phyloP scores from a whole-genome alignment of 2,113 vertebrate genomes.

The Toxotes jaculatrix region DNA sequence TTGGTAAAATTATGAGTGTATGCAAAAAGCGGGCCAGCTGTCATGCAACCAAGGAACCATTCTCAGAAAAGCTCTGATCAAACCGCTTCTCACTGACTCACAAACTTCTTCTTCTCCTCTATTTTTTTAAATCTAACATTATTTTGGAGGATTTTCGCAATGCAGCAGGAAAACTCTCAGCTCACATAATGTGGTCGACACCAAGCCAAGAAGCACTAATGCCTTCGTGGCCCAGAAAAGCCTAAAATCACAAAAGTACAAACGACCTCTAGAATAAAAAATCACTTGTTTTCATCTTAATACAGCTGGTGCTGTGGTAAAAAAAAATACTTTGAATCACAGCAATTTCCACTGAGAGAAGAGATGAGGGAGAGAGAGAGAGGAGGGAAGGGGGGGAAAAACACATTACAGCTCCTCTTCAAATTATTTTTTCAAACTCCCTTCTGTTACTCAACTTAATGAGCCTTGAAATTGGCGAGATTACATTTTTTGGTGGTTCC shows the following conservation, averaged over 20 bases:
- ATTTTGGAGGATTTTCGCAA: constrained; percentile 26
- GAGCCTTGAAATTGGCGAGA: constrained; percentile 77
- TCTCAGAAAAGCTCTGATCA: constrained; percentile 27
- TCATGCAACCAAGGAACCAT: constrained; percentile 37
- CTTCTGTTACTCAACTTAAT: constrained; percentile 74
- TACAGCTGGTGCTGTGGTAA: constrained; percentile 11
- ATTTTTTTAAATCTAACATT: constrained; percentile 12
- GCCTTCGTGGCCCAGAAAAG: constrained; percentile 34
- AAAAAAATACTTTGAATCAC: constrained; percentile 33
- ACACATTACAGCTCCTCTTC: constrained; percentile 41
- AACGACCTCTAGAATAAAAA: constrained; percentile 16
- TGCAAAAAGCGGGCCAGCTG: constrained; percentile 61
- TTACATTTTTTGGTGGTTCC: constrained; percentile 61
- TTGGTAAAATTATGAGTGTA: constrained; percentile 28
- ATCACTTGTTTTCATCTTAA: constrained; percentile 30
- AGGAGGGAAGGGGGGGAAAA: not conserved
- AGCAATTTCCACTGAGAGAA: constrained; percentile 33
- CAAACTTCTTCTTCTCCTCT: not conserved
- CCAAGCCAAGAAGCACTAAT: constrained; percentile 42
- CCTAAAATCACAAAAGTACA: constrained; percentile 18
- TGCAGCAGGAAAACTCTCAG: constrained; percentile 4
- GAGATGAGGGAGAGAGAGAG: constrained; percentile 4
- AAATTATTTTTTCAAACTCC: constrained; percentile 66
- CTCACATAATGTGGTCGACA: constrained; percentile 4
- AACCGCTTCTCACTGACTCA: constrained; percentile 11